Percentiles rank a stretch among this genome's conserved stretches.
Conservation (phyloP, 2,113 vertebrate genomes). For the Hippocampus zosterae region DNA sequence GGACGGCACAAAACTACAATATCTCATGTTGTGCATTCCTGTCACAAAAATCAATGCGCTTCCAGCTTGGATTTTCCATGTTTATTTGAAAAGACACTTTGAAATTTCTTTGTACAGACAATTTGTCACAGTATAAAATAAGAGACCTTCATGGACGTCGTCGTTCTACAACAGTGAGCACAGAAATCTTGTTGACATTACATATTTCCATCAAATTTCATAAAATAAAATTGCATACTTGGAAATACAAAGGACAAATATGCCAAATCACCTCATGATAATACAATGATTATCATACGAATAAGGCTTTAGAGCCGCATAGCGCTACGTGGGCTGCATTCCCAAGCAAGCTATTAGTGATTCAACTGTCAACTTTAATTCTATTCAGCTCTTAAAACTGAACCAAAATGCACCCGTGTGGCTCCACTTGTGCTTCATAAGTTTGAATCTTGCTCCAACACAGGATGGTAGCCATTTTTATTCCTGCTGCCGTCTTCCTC, state of each 20-base stretch:
- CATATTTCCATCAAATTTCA: constrained; percentile 13
- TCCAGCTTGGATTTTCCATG: constrained; percentile 6
- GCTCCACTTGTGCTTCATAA: constrained; percentile 42
- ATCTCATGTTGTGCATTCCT: no score
- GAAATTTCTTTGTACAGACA: constrained; percentile 51
- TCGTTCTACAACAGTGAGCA: constrained; percentile 7
- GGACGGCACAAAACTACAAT: no score
- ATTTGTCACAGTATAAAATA: constrained; percentile 43
- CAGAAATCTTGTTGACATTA: constrained; percentile 8
- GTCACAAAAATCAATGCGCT: no score
- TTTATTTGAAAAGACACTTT: constrained; percentile 58
- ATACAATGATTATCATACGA: constrained; percentile 47
- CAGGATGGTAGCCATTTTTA: constrained; percentile 56
- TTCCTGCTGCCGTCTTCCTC: constrained; percentile 26
- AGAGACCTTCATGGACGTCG: constrained; percentile 4
- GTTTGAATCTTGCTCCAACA: constrained; percentile 58
- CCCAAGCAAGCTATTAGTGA: neutral
- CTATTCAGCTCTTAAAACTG: constrained; percentile 7
- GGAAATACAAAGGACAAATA: constrained; percentile 19
- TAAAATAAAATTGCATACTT: constrained; percentile 17
- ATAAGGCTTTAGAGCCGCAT: constrained; percentile 18
- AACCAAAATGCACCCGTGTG: constrained; percentile 6
- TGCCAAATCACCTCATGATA: constrained; percentile 26
- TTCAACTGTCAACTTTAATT: constrained; percentile 1
- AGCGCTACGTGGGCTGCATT: neutral